These are phyloP conservation scores for Microcebus ravelobensis DNA, from an alignment of 2,113 vertebrate genomes.

Conservation along the genomic window DNA sequence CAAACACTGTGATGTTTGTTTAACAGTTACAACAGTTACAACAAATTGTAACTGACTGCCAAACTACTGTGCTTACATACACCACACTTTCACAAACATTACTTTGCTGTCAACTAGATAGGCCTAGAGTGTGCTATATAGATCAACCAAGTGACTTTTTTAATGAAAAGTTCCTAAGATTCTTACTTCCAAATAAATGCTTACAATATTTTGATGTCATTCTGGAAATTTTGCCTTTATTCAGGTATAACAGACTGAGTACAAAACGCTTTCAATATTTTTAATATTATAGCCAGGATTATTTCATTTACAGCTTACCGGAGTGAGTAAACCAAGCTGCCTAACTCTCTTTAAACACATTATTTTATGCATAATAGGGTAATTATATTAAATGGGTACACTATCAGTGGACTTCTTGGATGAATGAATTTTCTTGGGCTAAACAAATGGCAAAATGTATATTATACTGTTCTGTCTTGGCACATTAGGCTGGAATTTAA, in stretches of 20 bases:
- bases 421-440: conserved; percentile 47
- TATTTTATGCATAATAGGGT: conserved; percentile 60
- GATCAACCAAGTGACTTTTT: not conserved
- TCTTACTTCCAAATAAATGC: conserved; percentile 13
- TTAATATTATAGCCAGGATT: conserved; percentile 12
- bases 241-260: not conserved
- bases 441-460: conserved; percentile 56
- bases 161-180: conserved; percentile 35
- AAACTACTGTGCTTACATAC: not conserved
- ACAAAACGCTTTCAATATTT: not conserved
- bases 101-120: not conserved
- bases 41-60: not conserved
- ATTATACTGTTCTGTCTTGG: conserved; percentile 57
- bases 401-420: conserved; percentile 61
- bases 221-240: conserved; percentile 26
- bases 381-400: conserved; percentile 61
- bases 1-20: not conserved
- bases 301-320: conserved; percentile 58
- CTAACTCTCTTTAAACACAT: conserved; percentile 48
- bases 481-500: conserved; percentile 67
- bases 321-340: conserved; percentile 41
- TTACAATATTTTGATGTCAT: conserved; percentile 15
- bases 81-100: too few relatives aligned
- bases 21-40: too few relatives aligned
- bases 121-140: not conserved